Evolutionary conservation across 2,888 invertebrate species (phyloP), one percentile per base, ranked within the genome.

Genomic region (Drosophila mayaguana): DNA sequence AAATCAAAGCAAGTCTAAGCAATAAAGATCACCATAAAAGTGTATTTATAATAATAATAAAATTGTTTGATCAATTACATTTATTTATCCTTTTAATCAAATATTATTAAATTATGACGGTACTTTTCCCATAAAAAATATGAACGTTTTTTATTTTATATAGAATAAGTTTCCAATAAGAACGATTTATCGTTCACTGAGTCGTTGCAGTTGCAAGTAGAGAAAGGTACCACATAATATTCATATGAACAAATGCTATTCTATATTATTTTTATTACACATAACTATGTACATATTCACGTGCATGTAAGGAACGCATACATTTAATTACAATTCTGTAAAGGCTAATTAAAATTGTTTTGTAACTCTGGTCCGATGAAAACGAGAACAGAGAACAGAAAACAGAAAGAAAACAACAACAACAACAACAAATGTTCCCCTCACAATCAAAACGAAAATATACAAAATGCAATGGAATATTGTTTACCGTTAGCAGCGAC

Each of bases 311-410:
- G 36, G 0, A 36, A 36, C 16, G 16, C 2, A 3, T 40, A 28
- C n/a, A 56, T 57, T 36, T 38, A 38, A 48, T 59, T 48, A 14
- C 9, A 9, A 38, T 38, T 38, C 20, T 38, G 25, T 28, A 78
- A 83, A 66, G 43, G 65, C 72, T 67, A 71, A 80, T 78, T 78
- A 72, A 72, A 80, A 72, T 72, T 68, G 67, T 69, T 77, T 69
- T 68, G 51, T 42, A 66, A 63, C 20, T 53, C 20, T 60, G 25
- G 59, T 18, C n/a, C 34, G 22, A 74, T 51, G 64, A 62, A 67
- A 62, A 60, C 38, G 43, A 22, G 40, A 77, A 55, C 71, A 60
- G 18, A 22, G 25, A 54, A 32, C 65, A 51, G 32, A 61, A 65
- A 43, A 46, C 28, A 28, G 32, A 32, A 32, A 2, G 34, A 56